These are phyloP conservation scores for Melanotaenia maccullochi DNA, from an alignment of 2,797 vertebrate genomes.

Conservation along the genomic window DNA sequence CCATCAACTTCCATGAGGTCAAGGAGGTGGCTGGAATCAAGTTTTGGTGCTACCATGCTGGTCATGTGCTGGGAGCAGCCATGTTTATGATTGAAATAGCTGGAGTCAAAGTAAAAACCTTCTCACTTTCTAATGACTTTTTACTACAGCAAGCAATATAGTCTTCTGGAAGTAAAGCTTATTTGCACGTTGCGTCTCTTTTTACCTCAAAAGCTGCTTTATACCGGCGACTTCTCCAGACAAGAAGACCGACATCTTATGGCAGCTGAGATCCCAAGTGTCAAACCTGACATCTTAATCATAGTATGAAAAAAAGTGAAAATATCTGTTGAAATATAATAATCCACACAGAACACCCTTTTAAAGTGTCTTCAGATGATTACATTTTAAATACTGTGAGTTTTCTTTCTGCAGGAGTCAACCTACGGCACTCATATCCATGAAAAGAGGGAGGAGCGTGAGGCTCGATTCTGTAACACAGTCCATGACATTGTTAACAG, in stretches of 20 bases:
- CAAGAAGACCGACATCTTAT: slow-evolving; percentile 96
- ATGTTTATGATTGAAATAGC: slow-evolving; percentile 99
- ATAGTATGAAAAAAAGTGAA: slow-evolving; percentile 51
- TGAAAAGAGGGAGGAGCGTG: slow-evolving; percentile 91
- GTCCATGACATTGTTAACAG: slow-evolving; percentile 92
- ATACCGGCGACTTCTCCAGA: slow-evolving; percentile 96
- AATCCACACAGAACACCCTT: not conserved
- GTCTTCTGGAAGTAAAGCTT: not conserved
- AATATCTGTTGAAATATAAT: not conserved
- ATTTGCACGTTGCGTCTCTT: not conserved
- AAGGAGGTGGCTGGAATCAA: slow-evolving; percentile 98
- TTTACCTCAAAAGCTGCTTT: slow-evolving; percentile 85
- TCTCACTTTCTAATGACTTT: no score
- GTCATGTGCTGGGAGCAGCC: slow-evolving; percentile 94
- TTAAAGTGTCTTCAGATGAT: not conserved
- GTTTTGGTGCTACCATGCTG: slow-evolving; percentile 97
- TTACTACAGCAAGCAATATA: no score
- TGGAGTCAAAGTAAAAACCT: slow-evolving; percentile 89
- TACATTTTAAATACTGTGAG: not conserved
- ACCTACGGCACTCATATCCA: slow-evolving; percentile 90
- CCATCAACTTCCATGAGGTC: slow-evolving; percentile 98
- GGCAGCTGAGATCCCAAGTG: slow-evolving; percentile 93
- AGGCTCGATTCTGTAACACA: slow-evolving; percentile 91
- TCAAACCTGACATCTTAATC: slow-evolving; percentile 93
- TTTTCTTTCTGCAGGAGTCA: slow-evolving; percentile 62